Conservation (phyloP, 2,113 vertebrate genomes). For the Apodemus speciosus region DNA sequence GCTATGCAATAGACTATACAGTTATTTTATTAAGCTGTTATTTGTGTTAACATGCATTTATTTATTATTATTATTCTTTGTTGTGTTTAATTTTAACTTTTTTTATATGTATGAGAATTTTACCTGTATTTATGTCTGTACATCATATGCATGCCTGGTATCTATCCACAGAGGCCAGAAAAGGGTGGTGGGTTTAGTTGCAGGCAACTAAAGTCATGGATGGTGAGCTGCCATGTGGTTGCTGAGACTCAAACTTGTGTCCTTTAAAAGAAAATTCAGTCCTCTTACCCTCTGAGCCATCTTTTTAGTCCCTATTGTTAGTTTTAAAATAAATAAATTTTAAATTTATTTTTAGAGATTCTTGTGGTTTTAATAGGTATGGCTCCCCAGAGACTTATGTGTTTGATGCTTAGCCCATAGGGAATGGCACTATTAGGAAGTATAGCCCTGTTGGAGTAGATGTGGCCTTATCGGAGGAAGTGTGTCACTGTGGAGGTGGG, state of each 20-base stretch:
- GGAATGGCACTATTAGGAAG: not conserved
- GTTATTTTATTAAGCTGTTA: conserved; percentile 26
- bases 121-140: not conserved
- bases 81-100: not conserved
- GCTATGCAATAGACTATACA: conserved; percentile 25
- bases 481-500: not conserved
- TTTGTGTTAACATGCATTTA: conserved; percentile 23
- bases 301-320: not conserved
- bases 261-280: not conserved
- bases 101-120: not conserved
- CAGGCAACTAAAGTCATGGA: not conserved
- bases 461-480: not conserved
- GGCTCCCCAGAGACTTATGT: not conserved
- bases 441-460: not conserved
- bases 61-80: not conserved
- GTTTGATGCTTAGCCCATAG: not conserved
- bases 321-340: conserved; percentile 29
- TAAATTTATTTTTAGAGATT: conserved; percentile 10
- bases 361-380: not conserved
- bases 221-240: not conserved
- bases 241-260: not conserved
- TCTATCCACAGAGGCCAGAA: not conserved
- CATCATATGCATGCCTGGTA: not conserved
- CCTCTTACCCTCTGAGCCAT: not conserved
- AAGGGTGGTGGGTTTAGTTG: not conserved